Percentiles rank a stretch among this genome's conserved stretches.
These are phyloP conservation scores for Grallaria varia DNA, from an alignment of 2,113 vertebrate genomes.

Conservation along the genomic window DNA sequence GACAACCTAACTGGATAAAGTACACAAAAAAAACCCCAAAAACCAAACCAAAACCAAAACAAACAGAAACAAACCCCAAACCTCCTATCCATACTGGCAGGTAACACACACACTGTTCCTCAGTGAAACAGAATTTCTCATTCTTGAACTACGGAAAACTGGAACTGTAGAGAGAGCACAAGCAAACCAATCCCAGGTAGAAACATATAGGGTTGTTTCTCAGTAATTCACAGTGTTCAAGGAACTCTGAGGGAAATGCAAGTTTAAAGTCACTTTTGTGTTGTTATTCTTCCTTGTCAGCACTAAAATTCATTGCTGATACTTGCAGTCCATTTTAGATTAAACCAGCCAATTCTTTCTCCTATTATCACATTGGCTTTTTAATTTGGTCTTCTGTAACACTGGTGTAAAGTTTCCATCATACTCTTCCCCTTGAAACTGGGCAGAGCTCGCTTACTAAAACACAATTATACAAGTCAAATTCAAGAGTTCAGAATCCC, in stretches of 20 bases:
- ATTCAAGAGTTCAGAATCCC: not conserved
- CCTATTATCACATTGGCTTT: not conserved
- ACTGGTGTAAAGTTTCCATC: not conserved
- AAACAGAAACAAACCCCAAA: not conserved
- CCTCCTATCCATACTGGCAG: not conserved
- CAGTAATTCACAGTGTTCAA: not conserved
- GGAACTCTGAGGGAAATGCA: not conserved
- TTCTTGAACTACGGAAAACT: not conserved
- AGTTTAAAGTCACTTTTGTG: not conserved
- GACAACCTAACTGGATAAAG: not conserved
- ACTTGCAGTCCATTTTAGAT: not conserved
- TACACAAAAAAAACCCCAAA: not conserved
- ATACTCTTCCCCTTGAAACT: not conserved
- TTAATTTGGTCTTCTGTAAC: not conserved
- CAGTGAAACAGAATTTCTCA: not conserved
- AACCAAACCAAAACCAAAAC: too few species aligned
- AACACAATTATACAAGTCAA: not conserved
- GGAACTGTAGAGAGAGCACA: not conserved
- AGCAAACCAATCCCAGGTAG: not conserved
- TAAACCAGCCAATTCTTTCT: not conserved
- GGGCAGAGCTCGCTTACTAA: not conserved
- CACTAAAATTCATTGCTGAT: not conserved
- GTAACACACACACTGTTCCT: not conserved
- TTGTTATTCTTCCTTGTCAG: not conserved
- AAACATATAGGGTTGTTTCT: not conserved